A percentile compares a stretch with the other conserved stretches of the same genome.
phyloP scores from a whole-genome alignment of 2,113 vertebrate species.

The Leptobrachium leishanense region DNA sequence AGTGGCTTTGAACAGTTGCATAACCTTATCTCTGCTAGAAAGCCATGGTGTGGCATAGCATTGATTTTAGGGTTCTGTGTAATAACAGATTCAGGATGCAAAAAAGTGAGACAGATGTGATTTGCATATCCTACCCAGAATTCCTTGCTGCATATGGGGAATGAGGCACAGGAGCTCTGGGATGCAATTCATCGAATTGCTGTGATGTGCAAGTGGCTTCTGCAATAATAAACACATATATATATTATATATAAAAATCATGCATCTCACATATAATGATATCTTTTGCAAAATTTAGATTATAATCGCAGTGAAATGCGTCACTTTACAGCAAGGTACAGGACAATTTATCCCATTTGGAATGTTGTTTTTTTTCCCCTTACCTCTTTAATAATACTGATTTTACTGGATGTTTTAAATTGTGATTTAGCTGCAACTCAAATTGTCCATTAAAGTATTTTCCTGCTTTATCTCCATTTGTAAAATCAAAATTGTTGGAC shows the following conservation, averaged over 20 bases:
- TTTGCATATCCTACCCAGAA: too few species aligned
- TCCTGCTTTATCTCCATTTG: constrained; percentile 27
- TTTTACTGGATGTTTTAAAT: constrained; percentile 4
- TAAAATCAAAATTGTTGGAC: constrained; percentile 31
- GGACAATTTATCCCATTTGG: background rate
- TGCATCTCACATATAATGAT: background rate
- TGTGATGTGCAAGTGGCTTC: too few species aligned
- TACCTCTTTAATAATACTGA: background rate
- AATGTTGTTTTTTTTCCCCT: background rate
- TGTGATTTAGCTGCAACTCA: constrained; percentile 17
- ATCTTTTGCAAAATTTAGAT: background rate
- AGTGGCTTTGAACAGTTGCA: too few species aligned
- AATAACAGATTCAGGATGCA: too few species aligned
- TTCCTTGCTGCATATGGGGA: too few species aligned
- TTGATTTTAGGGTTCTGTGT: too few species aligned
- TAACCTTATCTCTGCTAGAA: too few species aligned
- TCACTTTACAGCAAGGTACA: background rate
- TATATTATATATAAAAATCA: background rate
- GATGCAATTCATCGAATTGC: too few species aligned
- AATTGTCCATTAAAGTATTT: constrained; percentile 45
- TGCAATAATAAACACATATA: background rate
- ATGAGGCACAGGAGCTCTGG: too few species aligned
- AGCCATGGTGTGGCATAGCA: too few species aligned
- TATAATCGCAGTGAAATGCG: background rate
- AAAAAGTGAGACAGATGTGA: too few species aligned